phyloP scores from a whole-genome alignment of 2,888 invertebrate genomes.

The Parnassius mnemosyne region DNA sequence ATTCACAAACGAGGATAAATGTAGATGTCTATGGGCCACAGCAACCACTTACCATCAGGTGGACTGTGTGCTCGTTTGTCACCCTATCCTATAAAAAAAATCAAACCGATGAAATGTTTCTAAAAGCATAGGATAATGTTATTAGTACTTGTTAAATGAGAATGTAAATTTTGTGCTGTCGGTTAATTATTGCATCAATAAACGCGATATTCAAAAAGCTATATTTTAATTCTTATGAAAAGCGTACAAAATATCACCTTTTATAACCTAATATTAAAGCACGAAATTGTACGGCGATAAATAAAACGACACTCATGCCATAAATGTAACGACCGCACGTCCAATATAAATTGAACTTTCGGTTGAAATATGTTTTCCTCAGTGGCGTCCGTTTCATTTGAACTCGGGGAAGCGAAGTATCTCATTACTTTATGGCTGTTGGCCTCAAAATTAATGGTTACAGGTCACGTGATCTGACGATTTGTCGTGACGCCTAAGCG shows the following conservation, averaged over 20 bases:
- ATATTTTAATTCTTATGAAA: slow-evolving; percentile 1
- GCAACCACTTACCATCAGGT: no score
- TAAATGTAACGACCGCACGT: slow-evolving; percentile 38
- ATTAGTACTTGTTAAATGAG: no score
- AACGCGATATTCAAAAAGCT: slow-evolving; percentile 2
- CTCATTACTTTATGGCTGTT: slow-evolving; percentile 34
- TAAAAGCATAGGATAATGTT: no score
- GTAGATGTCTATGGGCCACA: no score
- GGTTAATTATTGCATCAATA: slow-evolving; percentile 13
- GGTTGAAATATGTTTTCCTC: slow-evolving; percentile 5
- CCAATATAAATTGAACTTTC: slow-evolving; percentile 41
- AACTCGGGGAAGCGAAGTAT: slow-evolving; percentile 8
- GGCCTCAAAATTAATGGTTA: slow-evolving; percentile 59
- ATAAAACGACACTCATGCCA: slow-evolving; percentile 40
- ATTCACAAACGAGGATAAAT: no score
- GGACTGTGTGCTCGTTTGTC: no score
- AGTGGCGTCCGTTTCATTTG: neutral
- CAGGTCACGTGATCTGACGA: slow-evolving; percentile 69
- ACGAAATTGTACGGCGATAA: slow-evolving; percentile 32
- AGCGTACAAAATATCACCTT: slow-evolving; percentile 8
- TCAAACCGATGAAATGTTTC: no score
- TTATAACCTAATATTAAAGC: slow-evolving; percentile 30
- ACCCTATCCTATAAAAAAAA: no score
- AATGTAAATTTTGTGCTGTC: slow-evolving; percentile 3
- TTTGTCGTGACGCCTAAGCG: slow-evolving; percentile 72